Percentiles rank a stretch among this genome's conserved stretches.
phyloP scores from a whole-genome alignment of 2,888 invertebrate species.

The Ophion costatus region DNA sequence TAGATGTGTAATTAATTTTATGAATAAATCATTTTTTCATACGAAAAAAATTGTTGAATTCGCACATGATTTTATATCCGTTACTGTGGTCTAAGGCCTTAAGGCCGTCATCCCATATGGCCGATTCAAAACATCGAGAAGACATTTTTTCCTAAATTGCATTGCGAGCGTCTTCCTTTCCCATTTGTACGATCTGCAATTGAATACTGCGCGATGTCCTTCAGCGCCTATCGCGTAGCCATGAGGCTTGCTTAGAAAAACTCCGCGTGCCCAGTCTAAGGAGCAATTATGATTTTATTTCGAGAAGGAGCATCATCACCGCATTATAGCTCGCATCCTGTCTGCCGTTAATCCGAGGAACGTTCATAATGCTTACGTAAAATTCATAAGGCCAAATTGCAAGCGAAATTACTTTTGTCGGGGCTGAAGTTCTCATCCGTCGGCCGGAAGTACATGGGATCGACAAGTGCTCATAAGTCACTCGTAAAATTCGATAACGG shows the following conservation, averaged over 20 bases:
- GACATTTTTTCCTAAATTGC: too few relatives aligned
- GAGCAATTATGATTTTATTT: background rate
- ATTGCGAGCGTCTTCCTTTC: too few relatives aligned
- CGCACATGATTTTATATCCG: too few relatives aligned
- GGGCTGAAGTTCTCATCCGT: conserved; percentile 8
- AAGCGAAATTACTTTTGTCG: background rate
- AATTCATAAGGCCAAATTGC: background rate
- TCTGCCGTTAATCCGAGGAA: background rate
- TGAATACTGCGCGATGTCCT: too few relatives aligned
- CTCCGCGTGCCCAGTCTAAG: too few relatives aligned
- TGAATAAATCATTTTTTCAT: too few relatives aligned
- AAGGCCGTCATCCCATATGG: too few relatives aligned
- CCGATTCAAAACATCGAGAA: too few relatives aligned
- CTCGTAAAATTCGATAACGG: conserved; percentile 45
- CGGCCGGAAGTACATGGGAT: conserved; percentile 13
- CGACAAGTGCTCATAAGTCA: conserved; percentile 15
- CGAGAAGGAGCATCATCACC: background rate
- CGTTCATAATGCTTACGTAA: conserved; percentile 1
- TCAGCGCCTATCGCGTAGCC: background rate
- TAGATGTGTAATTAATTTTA: too few relatives aligned
- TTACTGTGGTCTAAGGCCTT: too few relatives aligned
- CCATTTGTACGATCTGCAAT: too few relatives aligned
- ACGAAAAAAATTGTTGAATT: too few relatives aligned
- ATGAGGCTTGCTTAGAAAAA: background rate
- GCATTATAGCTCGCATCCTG: background rate